Conservation (phyloP, 2,888 invertebrate genomes). For the Trissolcus brochymenae region DNA sequence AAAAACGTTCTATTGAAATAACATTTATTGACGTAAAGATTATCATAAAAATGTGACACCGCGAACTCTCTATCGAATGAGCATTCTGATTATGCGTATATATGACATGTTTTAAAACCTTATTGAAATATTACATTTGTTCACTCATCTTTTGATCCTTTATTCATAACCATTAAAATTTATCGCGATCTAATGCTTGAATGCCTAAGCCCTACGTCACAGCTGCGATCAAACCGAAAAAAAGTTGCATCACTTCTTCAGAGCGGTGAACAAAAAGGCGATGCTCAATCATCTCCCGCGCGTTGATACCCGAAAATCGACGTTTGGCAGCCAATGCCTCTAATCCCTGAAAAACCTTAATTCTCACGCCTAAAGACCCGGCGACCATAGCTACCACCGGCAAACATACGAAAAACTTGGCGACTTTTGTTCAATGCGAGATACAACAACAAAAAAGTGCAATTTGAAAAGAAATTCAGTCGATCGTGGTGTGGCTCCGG, state of each 20-base stretch:
- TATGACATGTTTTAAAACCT: neutral
- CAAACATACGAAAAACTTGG: conserved; percentile 18
- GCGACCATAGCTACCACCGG: neutral
- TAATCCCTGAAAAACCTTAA: conserved; percentile 47
- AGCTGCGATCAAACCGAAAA: conserved; percentile 14
- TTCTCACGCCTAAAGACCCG: conserved; percentile 40
- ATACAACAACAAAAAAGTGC: conserved; percentile 26
- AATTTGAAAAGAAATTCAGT: conserved; percentile 15
- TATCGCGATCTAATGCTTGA: conserved; percentile 15
- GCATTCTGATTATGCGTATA: too few species aligned
- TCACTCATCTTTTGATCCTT: conserved; percentile 4
- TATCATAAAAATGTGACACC: too few species aligned
- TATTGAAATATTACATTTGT: conserved; percentile 8
- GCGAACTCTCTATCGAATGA: too few species aligned
- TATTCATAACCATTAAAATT: conserved; percentile 1
- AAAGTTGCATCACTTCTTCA: conserved; percentile 10
- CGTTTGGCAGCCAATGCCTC: conserved; percentile 35
- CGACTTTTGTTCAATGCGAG: conserved; percentile 13
- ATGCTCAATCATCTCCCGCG: conserved; percentile 1
- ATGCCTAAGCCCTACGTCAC: conserved; percentile 17
- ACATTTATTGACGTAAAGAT: too few species aligned
- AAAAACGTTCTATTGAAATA: too few species aligned
- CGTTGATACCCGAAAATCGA: conserved; percentile 21
- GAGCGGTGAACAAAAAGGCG: conserved; percentile 11
- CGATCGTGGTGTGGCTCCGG: neutral